Percentiles rank a stretch among this genome's conserved stretches.
These are phyloP conservation scores for Melanotaenia boesemani DNA, from an alignment of 2,797 vertebrate genomes.

Conservation along the genomic window DNA sequence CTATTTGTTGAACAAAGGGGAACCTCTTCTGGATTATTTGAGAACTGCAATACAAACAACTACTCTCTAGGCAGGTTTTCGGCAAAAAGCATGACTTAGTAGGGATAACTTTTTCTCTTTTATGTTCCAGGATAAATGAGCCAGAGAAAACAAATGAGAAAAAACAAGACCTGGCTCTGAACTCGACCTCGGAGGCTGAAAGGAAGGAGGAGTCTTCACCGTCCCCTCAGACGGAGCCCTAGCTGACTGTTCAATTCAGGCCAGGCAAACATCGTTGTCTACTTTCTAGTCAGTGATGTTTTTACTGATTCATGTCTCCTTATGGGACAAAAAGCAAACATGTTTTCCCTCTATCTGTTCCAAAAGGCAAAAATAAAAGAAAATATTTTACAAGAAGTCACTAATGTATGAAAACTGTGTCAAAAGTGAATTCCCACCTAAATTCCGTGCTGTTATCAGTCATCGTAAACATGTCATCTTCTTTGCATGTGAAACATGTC, in stretches of 20 bases:
- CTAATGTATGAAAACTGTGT: constrained; percentile 2
- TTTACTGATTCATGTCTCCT: constrained; percentile 16
- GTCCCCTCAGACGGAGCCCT: constrained; percentile 60
- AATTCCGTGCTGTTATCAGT: constrained; percentile 19
- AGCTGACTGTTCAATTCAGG: constrained; percentile 20
- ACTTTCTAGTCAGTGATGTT: constrained; percentile 4
- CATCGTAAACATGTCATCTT: constrained; percentile 5
- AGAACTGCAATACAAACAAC: constrained; percentile 31
- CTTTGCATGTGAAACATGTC: constrained; percentile 40
- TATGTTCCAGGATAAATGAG: constrained; percentile 74
- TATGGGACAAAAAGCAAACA: constrained; percentile 5
- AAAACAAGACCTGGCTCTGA: constrained; percentile 78
- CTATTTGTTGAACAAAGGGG: constrained; percentile 7
- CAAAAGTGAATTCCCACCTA: neutral
- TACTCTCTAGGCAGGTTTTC: neutral
- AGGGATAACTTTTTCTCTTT: constrained; percentile 19
- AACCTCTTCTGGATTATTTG: constrained; percentile 64
- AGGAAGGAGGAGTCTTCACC: constrained; percentile 68
- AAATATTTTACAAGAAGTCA: neutral
- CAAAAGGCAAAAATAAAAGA: constrained; percentile 3
- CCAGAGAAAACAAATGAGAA: constrained; percentile 68
- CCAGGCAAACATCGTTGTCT: neutral
- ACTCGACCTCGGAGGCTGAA: constrained; percentile 58
- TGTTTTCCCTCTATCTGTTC: constrained; percentile 11
- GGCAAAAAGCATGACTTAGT: neutral